phyloP scores from a whole-genome alignment of 1,140 invertebrate genomes.

The Psilanteris sp. region DNA sequence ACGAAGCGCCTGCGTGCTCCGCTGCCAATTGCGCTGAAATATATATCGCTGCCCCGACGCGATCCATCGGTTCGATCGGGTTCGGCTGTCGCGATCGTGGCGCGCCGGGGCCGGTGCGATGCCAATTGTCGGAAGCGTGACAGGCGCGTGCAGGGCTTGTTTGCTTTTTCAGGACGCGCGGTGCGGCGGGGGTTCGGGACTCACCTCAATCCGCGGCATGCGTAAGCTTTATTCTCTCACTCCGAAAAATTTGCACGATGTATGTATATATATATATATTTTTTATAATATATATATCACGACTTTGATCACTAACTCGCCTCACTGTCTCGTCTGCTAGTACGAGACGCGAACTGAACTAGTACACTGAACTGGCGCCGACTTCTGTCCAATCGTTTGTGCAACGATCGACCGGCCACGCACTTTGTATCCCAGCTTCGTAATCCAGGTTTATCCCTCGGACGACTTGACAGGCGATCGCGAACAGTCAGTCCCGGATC shows the following conservation, averaged over 20 bases:
- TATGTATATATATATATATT: no score
- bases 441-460: conserved; percentile 8
- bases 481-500: no score
- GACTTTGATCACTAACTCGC: conserved; percentile 31
- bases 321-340: conserved; percentile 35
- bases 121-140: conserved; percentile 25
- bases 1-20: conserved; percentile 71
- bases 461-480: not conserved
- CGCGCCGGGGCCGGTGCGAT: conserved; percentile 2
- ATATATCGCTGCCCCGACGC: not conserved
- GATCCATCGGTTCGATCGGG: conserved; percentile 21
- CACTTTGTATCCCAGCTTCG: conserved; percentile 7
- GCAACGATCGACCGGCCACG: conserved; percentile 1
- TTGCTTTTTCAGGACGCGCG: no score
- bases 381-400: conserved; percentile 10
- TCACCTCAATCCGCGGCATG: conserved; percentile 73
- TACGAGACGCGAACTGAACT: conserved; percentile 36
- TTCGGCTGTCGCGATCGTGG: conserved; percentile 10
- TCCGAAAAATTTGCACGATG: conserved; percentile 24
- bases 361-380: conserved; percentile 29
- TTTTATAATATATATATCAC: no score
- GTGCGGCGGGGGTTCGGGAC: conserved; percentile 16
- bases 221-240: conserved; percentile 65
- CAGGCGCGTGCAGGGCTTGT: conserved; percentile 17
- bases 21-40: conserved; percentile 44